These are phyloP conservation scores for Cantharis rustica DNA, from an alignment of 2,888 invertebrate genomes.

Conservation along the genomic window DNA sequence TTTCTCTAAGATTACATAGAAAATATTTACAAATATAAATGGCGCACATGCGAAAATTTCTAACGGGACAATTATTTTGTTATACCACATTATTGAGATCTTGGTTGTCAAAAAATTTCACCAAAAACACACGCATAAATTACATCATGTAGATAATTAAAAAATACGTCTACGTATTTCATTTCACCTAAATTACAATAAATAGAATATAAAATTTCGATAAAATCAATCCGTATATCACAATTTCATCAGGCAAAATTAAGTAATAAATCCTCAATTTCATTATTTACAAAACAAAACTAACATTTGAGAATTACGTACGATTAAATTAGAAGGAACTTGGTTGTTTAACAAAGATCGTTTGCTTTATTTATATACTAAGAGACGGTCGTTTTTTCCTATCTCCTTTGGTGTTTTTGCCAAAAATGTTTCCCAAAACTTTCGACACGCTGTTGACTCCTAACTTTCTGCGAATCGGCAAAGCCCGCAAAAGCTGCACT, in stretches of 20 bases:
- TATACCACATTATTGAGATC: not conserved
- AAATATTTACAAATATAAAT: not conserved
- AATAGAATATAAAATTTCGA: constrained; percentile 20
- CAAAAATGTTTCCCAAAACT: constrained; percentile 79
- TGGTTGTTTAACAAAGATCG: not conserved
- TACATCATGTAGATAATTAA: not conserved
- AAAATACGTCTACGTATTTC: constrained; percentile 7
- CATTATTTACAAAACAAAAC: not conserved
- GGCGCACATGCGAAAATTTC: not conserved
- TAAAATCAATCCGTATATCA: constrained; percentile 24
- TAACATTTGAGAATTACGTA: not conserved
- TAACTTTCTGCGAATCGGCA: constrained; percentile 73
- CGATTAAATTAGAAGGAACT: not conserved
- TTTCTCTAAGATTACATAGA: not conserved
- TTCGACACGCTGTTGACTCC: constrained; percentile 80
- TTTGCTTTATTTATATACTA: constrained; percentile 64
- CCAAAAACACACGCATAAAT: not conserved
- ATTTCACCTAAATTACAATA: constrained; percentile 15
- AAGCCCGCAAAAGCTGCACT: constrained; percentile 69
- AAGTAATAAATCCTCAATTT: constrained; percentile 5
- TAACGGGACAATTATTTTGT: not conserved
- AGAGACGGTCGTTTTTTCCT: constrained; percentile 78
- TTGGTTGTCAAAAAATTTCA: not conserved
- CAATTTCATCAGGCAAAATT: constrained; percentile 25
- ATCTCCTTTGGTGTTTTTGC: constrained; percentile 76